Evolutionary conservation across 2,888 invertebrate species (phyloP).

Genomic region (Ichneumoninae sp.): DNA sequence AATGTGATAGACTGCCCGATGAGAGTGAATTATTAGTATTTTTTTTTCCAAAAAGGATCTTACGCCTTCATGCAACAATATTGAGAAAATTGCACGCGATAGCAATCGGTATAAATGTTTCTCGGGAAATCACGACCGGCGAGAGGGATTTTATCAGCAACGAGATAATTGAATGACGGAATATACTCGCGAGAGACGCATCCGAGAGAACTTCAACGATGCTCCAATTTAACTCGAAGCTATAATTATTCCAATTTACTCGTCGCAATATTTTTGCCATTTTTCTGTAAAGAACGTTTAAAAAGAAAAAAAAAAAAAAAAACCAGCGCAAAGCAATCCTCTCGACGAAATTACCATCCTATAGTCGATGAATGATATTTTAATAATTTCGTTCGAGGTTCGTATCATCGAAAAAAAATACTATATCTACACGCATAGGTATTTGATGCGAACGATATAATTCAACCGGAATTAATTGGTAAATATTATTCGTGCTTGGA

Average conservation of each 20-base stretch:
- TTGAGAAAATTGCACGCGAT: slow-evolving; percentile 1
- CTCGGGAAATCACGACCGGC: slow-evolving; percentile 42
- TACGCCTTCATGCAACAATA: neutral
- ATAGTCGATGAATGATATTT: neutral
- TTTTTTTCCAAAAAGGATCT: neutral
- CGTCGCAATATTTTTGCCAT: neutral
- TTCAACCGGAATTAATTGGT: neutral
- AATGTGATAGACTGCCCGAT: neutral
- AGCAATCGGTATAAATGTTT: slow-evolving; percentile 17
- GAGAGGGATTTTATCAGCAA: slow-evolving; percentile 43
- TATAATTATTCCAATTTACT: slow-evolving; percentile 21
- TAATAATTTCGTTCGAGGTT: neutral
- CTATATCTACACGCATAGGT: neutral
- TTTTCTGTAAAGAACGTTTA: neutral
- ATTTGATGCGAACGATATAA: neutral
- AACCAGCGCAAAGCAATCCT: neutral
- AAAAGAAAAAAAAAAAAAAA: neutral
- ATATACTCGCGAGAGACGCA: slow-evolving; percentile 21
- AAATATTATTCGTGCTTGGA: slow-evolving; percentile 17
- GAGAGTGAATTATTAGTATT: slow-evolving; percentile 6
- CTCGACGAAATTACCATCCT: neutral
- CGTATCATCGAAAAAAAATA: neutral
- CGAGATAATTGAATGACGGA: slow-evolving; percentile 51
- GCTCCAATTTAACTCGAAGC: slow-evolving; percentile 12
- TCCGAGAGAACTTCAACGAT: slow-evolving; percentile 9